phyloP scores from a whole-genome alignment of 1,140 invertebrate species.

The Apis cerana region DNA sequence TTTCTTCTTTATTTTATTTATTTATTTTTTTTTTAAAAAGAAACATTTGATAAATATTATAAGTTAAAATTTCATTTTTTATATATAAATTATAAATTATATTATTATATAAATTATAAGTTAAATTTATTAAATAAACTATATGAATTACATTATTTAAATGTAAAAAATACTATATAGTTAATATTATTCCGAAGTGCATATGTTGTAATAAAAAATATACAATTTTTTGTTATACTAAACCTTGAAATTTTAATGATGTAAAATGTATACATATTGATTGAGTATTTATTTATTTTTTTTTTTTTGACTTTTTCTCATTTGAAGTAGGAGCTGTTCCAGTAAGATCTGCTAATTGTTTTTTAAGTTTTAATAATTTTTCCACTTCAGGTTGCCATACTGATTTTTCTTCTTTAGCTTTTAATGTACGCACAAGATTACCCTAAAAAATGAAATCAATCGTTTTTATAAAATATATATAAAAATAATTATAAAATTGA shows the following conservation, averaged over 20 bases:
- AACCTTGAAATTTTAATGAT: constrained; percentile 14
- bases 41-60: constrained; percentile 3
- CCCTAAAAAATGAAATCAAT: constrained; percentile 81
- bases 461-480: too few relatives aligned
- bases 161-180: constrained; percentile 18
- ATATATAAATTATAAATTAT: constrained; percentile 41
- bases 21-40: constrained; percentile 4
- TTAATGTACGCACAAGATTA: constrained; percentile 87
- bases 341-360: constrained; percentile 82
- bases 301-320: constrained; percentile 78
- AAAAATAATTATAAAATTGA: constrained; percentile 8
- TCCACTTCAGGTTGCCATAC: constrained; percentile 90
- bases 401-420: constrained; percentile 86
- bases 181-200: neutral
- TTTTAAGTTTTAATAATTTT: constrained; percentile 88
- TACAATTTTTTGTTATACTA: constrained; percentile 12
- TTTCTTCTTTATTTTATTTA: neutral
- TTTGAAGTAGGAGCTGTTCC: constrained; percentile 52
- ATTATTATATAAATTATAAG: constrained; percentile 30
- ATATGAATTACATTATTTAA: constrained; percentile 25
- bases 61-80: neutral
- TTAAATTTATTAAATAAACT: constrained; percentile 43
- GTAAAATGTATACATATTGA: neutral
- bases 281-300: constrained; percentile 67
- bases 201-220: constrained; percentile 7